These are phyloP conservation scores for Hemicentrotus pulcherrimus DNA, from an alignment of 35 echinoderm and acorn worm genomes.

Conservation along the genomic window DNA sequence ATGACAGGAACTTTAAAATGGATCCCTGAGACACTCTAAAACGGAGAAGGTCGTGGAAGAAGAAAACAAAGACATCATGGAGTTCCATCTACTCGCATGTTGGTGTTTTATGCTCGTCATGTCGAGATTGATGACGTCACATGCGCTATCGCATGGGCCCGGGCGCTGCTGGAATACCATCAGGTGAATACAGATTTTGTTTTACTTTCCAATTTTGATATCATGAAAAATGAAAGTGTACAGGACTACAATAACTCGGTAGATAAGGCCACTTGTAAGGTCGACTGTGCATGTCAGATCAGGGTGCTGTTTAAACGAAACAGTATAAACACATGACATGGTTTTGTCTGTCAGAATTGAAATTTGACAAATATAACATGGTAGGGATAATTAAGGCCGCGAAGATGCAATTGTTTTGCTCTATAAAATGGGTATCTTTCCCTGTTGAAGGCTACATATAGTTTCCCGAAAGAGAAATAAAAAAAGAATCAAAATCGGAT, in stretches of 20 bases:
- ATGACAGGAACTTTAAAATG: neutral
- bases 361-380: neutral
- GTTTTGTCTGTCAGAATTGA: neutral
- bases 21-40: neutral
- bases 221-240: no score
- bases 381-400: neutral
- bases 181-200: neutral
- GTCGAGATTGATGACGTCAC: slow-evolving; percentile 31
- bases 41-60: neutral
- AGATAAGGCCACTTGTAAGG: no score
- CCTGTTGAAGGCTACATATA: neutral
- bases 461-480: neutral
- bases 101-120: slow-evolving; percentile 15
- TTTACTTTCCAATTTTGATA: no score
- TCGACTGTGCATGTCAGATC: no score
- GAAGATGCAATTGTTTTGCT: neutral
- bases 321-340: no score
- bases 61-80: neutral
- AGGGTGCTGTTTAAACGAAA: no score
- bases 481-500: neutral
- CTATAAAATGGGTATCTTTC: neutral
- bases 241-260: no score
- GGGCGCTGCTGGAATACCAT: slow-evolving; percentile 31
- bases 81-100: neutral
- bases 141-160: slow-evolving; percentile 13